phyloP scores from a whole-genome alignment of 2,888 invertebrate genomes.

The Xanthorhoe designata region DNA sequence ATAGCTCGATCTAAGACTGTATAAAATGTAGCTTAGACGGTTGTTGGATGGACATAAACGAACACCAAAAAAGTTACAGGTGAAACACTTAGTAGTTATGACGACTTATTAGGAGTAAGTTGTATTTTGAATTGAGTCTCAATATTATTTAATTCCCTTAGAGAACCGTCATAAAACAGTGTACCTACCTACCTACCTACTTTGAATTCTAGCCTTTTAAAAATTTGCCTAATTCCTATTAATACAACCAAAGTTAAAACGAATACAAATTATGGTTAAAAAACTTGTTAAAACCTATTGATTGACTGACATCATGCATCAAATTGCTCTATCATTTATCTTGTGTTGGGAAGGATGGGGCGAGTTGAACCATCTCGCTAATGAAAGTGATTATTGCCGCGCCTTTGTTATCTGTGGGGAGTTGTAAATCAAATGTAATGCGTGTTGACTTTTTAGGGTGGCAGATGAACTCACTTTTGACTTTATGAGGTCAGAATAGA shows the following conservation, averaged over 20 bases:
- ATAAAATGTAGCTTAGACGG: no score
- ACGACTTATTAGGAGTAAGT: no score
- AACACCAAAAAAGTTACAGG: no score
- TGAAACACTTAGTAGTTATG: no score
- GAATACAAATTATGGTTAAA: neutral
- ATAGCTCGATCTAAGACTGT: no score
- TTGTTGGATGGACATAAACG: no score
- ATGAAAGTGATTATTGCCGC: conserved; percentile 54
- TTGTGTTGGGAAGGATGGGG: conserved; percentile 44
- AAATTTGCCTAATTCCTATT: no score
- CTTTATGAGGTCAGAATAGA: neutral
- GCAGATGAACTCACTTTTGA: conserved; percentile 13
- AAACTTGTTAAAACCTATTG: neutral
- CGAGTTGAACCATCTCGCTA: conserved; percentile 49
- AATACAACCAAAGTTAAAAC: neutral
- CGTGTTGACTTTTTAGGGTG: conserved; percentile 31
- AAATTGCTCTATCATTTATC: conserved; percentile 28
- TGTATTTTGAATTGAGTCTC: no score
- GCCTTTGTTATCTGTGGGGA: conserved; percentile 51
- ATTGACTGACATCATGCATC: conserved; percentile 16
- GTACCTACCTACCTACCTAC: no score
- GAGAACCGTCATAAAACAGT: no score
- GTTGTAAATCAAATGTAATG: conserved; percentile 41
- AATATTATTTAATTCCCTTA: no score
- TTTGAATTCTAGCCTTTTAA: no score